Evolutionary conservation across 2,797 vertebrate species (phyloP).

Genomic region (Petrocephalus schoutedeni): DNA sequence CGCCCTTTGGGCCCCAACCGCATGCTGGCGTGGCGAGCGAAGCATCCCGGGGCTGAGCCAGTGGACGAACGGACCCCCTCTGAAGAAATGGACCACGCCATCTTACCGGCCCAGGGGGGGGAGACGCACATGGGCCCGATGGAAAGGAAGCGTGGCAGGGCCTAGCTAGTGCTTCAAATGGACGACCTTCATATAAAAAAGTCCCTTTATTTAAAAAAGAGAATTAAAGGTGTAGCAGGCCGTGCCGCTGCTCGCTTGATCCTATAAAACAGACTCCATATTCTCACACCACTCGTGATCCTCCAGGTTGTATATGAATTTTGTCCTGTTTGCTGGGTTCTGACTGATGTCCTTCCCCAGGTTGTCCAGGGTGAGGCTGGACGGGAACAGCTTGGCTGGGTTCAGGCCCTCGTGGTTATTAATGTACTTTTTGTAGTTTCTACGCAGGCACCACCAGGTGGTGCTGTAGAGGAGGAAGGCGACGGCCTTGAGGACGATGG

Average conservation of each 20-base stretch:
- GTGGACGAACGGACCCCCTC: neutral
- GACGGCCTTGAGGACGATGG: slow-evolving; percentile 83
- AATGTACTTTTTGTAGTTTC: slow-evolving; percentile 94
- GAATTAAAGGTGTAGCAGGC: slow-evolving; percentile 23
- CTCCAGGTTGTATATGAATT: slow-evolving; percentile 98
- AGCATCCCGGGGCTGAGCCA: neutral
- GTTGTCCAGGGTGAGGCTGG: slow-evolving; percentile 89
- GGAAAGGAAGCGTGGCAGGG: neutral
- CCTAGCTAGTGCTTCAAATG: neutral
- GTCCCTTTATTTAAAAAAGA: slow-evolving; percentile 11
- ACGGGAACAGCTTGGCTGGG: slow-evolving; percentile 87
- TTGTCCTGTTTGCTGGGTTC: slow-evolving; percentile 78
- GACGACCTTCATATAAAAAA: slow-evolving; percentile 8
- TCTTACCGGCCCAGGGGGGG: neutral
- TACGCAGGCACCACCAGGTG: slow-evolving; percentile 91
- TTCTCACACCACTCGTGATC: slow-evolving; percentile 96
- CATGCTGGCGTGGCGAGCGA: neutral
- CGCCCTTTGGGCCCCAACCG: neutral
- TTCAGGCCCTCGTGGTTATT: slow-evolving; percentile 82
- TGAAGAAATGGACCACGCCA: neutral
- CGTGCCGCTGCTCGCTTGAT: neutral
- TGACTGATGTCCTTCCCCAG: slow-evolving; percentile 80
- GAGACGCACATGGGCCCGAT: neutral
- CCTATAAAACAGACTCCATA: slow-evolving; percentile 98
- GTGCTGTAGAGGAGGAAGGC: slow-evolving; percentile 92